Percentiles rank a stretch among this genome's conserved stretches.
These are phyloP conservation scores for Neuroterus valhalla DNA, from an alignment of 1,140 invertebrate genomes.

Conservation along the genomic window DNA sequence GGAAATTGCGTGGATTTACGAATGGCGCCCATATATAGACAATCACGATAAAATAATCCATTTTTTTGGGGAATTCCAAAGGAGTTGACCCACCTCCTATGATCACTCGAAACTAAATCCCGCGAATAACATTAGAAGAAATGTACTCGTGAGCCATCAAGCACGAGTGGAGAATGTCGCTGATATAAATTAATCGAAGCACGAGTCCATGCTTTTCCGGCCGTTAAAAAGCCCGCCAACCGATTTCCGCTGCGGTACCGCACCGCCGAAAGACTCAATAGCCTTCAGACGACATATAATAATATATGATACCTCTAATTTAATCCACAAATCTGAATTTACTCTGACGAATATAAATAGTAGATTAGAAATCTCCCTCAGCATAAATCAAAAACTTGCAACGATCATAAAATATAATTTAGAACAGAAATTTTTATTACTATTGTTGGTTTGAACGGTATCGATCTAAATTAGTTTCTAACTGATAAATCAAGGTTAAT, in stretches of 20 bases:
- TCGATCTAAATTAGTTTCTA: too few relatives aligned
- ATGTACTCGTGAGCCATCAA: conserved; percentile 9
- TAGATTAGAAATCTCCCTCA: too few relatives aligned
- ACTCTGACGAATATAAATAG: too few relatives aligned
- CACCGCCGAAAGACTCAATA: conserved; percentile 34
- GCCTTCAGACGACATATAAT: not conserved
- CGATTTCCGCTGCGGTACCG: conserved; percentile 48
- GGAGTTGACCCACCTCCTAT: not conserved
- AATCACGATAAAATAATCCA: too few relatives aligned
- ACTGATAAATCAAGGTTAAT: too few relatives aligned
- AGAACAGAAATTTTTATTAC: too few relatives aligned
- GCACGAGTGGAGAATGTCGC: conserved; percentile 5
- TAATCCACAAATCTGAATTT: too few relatives aligned
- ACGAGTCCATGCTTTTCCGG: conserved; percentile 56
- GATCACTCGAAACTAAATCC: not conserved
- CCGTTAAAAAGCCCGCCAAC: conserved; percentile 55
- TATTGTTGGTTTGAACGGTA: too few relatives aligned
- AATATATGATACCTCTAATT: not conserved
- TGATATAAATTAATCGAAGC: conserved; percentile 57
- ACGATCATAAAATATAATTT: too few relatives aligned
- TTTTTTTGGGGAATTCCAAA: not conserved
- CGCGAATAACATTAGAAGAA: not conserved
- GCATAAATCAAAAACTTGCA: too few relatives aligned
- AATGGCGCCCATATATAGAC: too few relatives aligned
- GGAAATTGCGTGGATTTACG: too few relatives aligned